Conservation (phyloP, 2,888 invertebrate genomes). For the Rapana venosa region DNA sequence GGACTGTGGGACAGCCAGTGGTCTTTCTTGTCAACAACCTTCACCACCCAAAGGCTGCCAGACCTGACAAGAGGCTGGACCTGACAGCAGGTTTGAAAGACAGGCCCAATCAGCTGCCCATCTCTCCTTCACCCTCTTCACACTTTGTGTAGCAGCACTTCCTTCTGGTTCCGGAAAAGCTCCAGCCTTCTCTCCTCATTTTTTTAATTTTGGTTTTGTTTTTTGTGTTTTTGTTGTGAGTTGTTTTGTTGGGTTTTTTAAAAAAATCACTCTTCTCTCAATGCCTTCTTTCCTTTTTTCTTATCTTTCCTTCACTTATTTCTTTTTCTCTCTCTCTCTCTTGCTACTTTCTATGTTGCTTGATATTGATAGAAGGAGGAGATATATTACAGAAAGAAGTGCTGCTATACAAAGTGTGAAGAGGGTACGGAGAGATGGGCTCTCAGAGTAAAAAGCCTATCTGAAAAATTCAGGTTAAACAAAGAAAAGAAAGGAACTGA, state of each 20-base stretch:
- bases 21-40: background rate
- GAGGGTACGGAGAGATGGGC: background rate
- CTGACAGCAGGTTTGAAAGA: constrained; percentile 7
- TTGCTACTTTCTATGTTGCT: background rate
- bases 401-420: background rate
- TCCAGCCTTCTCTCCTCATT: background rate
- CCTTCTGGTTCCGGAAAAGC: background rate
- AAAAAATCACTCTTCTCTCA: too few species aligned
- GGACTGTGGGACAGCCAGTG: background rate
- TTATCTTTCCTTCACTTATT: too few species aligned
- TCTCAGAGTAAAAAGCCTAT: background rate
- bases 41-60: background rate
- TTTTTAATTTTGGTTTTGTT: background rate
- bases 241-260: too few species aligned
- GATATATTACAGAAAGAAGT: background rate
- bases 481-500: too few species aligned
- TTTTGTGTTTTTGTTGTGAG: too few species aligned
- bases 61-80: background rate
- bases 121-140: background rate
- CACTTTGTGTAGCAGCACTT: background rate
- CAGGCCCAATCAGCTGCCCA: background rate
- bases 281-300: background rate
- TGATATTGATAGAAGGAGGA: background rate
- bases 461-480: too few species aligned
- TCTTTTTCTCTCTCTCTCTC: background rate